A percentile compares a stretch with the other conserved stretches of the same genome.
These are phyloP conservation scores for Nixonia krombeini DNA, from an alignment of 1,140 invertebrate genomes.

Conservation along the genomic window DNA sequence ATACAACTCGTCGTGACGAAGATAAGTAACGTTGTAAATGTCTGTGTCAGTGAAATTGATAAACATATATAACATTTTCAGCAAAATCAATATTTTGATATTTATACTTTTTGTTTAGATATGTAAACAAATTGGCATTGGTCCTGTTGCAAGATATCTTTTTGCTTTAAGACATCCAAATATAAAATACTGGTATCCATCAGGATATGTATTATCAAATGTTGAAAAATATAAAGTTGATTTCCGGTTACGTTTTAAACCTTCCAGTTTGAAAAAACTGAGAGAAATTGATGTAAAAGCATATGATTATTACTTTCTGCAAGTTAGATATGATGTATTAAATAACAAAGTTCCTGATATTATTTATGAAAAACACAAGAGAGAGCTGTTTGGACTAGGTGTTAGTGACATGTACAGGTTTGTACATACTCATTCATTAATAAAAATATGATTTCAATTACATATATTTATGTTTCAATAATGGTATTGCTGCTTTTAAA, in stretches of 20 bases:
- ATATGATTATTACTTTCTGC: conserved; percentile 89
- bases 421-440: no score
- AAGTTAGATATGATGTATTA: conserved; percentile 85
- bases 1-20: no score
- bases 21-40: not conserved
- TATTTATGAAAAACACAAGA: conserved; percentile 80
- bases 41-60: not conserved
- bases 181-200: conserved; percentile 76
- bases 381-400: conserved; percentile 83
- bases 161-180: conserved; percentile 79
- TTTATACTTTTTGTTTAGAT: conserved; percentile 60
- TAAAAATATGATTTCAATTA: conserved; percentile 8
- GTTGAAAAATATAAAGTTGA: conserved; percentile 75
- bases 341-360: conserved; percentile 84
- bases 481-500: no score
- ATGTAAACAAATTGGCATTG: conserved; percentile 79
- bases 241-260: conserved; percentile 84
- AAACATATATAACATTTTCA: conserved; percentile 2
- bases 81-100: no score
- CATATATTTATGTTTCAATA: no score
- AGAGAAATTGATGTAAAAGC: conserved; percentile 79
- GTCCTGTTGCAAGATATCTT: conserved; percentile 81
- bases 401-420: conserved; percentile 87
- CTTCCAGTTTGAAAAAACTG: conserved; percentile 76
- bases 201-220: conserved; percentile 70